These are phyloP conservation scores for Drosophila ercepeae DNA, from an alignment of 1,140 invertebrate genomes.

Conservation along the genomic window DNA sequence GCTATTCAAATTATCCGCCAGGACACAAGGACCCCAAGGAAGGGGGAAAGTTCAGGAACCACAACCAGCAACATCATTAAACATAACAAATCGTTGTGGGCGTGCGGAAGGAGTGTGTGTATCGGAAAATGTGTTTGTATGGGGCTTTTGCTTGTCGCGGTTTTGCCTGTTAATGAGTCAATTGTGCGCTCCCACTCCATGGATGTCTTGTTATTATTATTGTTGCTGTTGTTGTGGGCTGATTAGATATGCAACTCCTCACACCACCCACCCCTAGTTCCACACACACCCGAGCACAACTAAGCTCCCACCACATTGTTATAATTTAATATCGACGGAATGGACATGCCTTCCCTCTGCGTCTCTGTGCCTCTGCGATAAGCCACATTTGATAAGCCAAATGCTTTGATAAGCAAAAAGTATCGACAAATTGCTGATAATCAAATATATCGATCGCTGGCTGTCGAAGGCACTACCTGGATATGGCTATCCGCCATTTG, in stretches of 20 bases:
- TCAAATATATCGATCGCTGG: conserved; percentile 72
- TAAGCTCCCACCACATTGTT: conserved; percentile 57
- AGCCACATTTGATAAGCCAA: conserved; percentile 56
- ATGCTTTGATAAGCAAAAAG: conserved; percentile 74
- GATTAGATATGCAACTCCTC: conserved; percentile 59
- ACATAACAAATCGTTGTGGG: conserved; percentile 52
- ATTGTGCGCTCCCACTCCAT: conserved; percentile 51
- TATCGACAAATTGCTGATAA: conserved; percentile 64
- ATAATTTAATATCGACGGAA: conserved; percentile 67
- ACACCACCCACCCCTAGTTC: conserved; percentile 2
- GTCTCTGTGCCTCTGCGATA: background rate
- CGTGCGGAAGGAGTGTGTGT: conserved; percentile 9
- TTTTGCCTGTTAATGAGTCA: conserved; percentile 79
- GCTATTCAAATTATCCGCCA: conserved; percentile 53
- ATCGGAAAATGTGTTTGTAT: conserved; percentile 12
- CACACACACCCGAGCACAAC: background rate
- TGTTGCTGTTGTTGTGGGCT: conserved; percentile 53
- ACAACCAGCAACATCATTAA: conserved; percentile 61
- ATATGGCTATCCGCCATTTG: conserved; percentile 19
- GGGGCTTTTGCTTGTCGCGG: conserved; percentile 66
- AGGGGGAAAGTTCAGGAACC: conserved; percentile 26
- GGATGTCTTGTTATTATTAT: background rate
- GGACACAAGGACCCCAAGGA: background rate
- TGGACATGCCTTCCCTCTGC: conserved; percentile 3
- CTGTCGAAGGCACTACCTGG: conserved; percentile 28